Percentiles rank a stretch among this genome's conserved stretches.
Evolutionary conservation across 2,888 invertebrate species (phyloP).

Genomic region (Eupithecia subumbrata): DNA sequence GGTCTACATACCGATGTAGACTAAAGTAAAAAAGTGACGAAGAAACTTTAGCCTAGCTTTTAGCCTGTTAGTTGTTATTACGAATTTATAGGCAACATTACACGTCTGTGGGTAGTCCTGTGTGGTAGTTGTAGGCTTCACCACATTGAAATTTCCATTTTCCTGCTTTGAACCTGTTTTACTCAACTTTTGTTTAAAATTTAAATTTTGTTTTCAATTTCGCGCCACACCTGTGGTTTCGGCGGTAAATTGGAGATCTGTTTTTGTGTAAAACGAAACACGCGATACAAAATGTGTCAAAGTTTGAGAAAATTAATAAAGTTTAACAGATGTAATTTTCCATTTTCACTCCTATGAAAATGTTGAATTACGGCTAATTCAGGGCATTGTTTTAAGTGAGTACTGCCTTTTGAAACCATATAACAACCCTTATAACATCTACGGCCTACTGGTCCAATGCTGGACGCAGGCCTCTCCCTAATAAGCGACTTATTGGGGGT

Average conservation of each 20-base stretch:
- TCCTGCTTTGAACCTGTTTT: slow-evolving; percentile 27
- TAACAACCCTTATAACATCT: background rate
- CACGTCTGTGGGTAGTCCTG: background rate
- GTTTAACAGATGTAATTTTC: background rate
- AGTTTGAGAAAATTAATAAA: background rate
- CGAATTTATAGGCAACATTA: background rate
- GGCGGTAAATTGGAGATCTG: background rate
- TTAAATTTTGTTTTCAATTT: slow-evolving; percentile 37
- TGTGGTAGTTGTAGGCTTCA: background rate
- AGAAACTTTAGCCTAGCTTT: no score
- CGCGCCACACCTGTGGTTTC: slow-evolving; percentile 23
- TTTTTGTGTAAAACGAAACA: background rate
- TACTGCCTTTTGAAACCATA: background rate
- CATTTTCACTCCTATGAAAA: background rate
- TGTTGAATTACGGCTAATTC: background rate
- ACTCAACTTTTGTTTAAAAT: slow-evolving; percentile 23
- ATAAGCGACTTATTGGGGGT: background rate
- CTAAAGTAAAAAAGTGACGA: no score
- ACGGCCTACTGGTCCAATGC: background rate
- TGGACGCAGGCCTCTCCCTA: background rate
- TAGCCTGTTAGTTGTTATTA: background rate
- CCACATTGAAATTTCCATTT: slow-evolving; percentile 15
- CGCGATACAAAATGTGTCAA: background rate
- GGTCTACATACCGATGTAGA: no score
- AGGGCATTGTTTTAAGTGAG: background rate